These are phyloP conservation scores for Cryptosula pallasiana DNA, from an alignment of 2,888 invertebrate genomes.

Conservation along the genomic window DNA sequence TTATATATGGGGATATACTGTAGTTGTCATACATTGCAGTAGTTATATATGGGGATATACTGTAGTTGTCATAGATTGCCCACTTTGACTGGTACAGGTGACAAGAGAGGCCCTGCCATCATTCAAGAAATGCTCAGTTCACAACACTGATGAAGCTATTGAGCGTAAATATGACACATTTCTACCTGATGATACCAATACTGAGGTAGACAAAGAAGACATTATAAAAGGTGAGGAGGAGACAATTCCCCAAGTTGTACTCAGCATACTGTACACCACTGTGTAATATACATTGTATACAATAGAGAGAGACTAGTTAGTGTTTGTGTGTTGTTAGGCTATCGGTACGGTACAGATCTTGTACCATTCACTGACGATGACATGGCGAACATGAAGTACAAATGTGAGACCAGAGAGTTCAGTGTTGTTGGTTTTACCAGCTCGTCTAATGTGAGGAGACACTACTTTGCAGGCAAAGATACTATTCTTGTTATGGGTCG, in stretches of 20 bases:
- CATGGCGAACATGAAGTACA: slow-evolving; percentile 60
- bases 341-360: slow-evolving; percentile 61
- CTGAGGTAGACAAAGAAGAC: slow-evolving; percentile 56
- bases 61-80: no score
- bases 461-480: slow-evolving; percentile 48
- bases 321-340: slow-evolving; percentile 41
- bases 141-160: slow-evolving; percentile 46
- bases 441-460: slow-evolving; percentile 47
- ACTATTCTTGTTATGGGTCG: slow-evolving; percentile 49
- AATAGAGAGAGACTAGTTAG: background rate
- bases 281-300: no score
- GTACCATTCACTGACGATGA: slow-evolving; percentile 61
- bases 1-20: no score
- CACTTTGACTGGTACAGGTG: no score
- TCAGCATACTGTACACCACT: no score
- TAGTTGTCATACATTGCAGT: no score
- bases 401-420: slow-evolving; percentile 61
- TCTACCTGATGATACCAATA: slow-evolving; percentile 55
- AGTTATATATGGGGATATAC: no score
- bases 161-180: slow-evolving; percentile 31
- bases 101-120: slow-evolving; percentile 29
- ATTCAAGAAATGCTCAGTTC: slow-evolving; percentile 53
- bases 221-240: slow-evolving; percentile 59
- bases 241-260: no score
- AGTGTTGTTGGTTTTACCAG: slow-evolving; percentile 65